These are phyloP conservation scores for Drosophila mauritiana DNA, from an alignment of 1,140 invertebrate genomes.

Conservation along the genomic window DNA sequence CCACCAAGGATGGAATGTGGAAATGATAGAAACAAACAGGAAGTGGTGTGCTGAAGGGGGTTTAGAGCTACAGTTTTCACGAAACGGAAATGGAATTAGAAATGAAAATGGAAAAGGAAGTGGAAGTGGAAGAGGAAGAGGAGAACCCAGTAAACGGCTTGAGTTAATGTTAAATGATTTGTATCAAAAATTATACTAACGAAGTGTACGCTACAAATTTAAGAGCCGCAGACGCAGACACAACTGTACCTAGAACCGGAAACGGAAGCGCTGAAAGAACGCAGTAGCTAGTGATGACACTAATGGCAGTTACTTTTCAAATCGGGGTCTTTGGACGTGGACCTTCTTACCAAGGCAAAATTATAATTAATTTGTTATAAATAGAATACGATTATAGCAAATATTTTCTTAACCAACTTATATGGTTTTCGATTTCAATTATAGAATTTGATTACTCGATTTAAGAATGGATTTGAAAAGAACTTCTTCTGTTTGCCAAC, in stretches of 20 bases:
- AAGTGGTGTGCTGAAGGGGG: background rate
- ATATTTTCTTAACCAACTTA: too few relatives aligned
- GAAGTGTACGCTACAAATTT: constrained; percentile 54
- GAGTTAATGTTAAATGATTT: constrained; percentile 53
- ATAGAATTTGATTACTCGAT: background rate
- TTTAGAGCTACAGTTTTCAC: background rate
- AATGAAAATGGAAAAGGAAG: background rate
- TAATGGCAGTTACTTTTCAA: constrained; percentile 1
- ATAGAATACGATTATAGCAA: too few relatives aligned
- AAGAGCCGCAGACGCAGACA: constrained; percentile 55
- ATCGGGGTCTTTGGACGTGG: background rate
- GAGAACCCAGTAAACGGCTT: constrained; percentile 64
- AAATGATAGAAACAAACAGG: background rate
- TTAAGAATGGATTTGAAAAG: background rate
- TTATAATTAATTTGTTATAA: too few relatives aligned
- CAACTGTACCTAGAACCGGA: constrained; percentile 35
- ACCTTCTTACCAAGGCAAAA: too few relatives aligned
- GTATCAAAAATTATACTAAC: constrained; percentile 71
- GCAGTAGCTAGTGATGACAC: background rate
- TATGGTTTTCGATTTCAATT: background rate
- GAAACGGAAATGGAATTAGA: background rate
- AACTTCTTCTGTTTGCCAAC: too few relatives aligned
- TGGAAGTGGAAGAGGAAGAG: background rate
- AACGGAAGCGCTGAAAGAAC: constrained; percentile 6
- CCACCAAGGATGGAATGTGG: constrained; percentile 40